A percentile compares a stretch with the other conserved stretches of the same genome.
These are phyloP conservation scores for Chymomyza fuscimana DNA, from an alignment of 2,888 invertebrate genomes.

Conservation along the genomic window DNA sequence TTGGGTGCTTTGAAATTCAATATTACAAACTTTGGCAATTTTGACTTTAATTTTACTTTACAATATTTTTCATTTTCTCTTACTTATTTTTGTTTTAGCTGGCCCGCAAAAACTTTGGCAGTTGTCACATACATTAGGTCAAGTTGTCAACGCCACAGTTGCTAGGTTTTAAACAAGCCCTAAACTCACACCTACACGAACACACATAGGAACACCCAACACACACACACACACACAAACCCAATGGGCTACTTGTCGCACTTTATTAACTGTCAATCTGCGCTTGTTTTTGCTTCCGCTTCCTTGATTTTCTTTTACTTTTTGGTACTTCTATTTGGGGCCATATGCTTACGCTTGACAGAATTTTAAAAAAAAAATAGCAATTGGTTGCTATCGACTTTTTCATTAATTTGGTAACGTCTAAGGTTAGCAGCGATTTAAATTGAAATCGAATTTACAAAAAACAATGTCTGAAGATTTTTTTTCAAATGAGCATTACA, in stretches of 20 bases:
- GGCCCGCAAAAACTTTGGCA: slow-evolving; percentile 34
- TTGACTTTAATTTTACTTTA: slow-evolving; percentile 43
- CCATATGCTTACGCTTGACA: not conserved
- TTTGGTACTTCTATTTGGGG: slow-evolving; percentile 9
- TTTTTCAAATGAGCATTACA: too few relatives aligned
- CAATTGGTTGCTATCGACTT: not conserved
- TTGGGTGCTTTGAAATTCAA: slow-evolving; percentile 32
- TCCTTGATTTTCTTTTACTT: slow-evolving; percentile 19
- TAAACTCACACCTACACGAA: not conserved
- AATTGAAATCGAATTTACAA: slow-evolving; percentile 2
- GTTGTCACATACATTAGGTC: slow-evolving; percentile 67
- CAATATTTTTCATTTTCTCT: slow-evolving; percentile 17
- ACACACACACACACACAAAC: not conserved
- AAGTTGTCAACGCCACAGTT: slow-evolving; percentile 70
- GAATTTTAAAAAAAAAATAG: slow-evolving; percentile 7
- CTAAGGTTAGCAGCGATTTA: not conserved
- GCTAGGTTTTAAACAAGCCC: slow-evolving; percentile 40
- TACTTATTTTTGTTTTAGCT: slow-evolving; percentile 21
- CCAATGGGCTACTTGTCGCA: slow-evolving; percentile 56
- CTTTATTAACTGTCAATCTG: slow-evolving; percentile 74
- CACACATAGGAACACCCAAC: not conserved
- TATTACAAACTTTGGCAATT: slow-evolving; percentile 42
- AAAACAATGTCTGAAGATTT: slow-evolving; percentile 25
- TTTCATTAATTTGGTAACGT: not conserved
- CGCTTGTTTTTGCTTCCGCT: slow-evolving; percentile 39